These are phyloP conservation scores for Scotopteryx bipunctaria DNA, from an alignment of 2,888 invertebrate genomes.

Conservation along the genomic window DNA sequence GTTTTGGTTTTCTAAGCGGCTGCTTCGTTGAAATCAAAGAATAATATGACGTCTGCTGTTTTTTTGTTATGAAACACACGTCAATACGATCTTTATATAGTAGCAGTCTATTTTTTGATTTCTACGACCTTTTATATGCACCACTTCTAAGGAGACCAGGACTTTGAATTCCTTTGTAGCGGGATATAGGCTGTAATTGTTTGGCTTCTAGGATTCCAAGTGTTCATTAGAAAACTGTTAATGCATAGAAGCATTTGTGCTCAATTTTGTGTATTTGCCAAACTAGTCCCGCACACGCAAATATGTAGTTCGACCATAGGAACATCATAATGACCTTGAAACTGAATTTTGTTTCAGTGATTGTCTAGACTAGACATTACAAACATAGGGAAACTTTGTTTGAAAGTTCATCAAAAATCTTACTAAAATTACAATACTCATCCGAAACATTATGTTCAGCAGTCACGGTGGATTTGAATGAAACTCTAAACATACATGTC, in stretches of 20 bases:
- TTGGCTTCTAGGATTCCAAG: constrained; percentile 55
- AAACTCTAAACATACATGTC: too few relatives aligned
- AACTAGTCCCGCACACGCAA: constrained; percentile 14
- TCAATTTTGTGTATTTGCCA: constrained; percentile 17
- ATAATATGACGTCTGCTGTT: too few relatives aligned
- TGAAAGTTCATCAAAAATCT: too few relatives aligned
- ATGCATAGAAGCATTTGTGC: constrained; percentile 20
- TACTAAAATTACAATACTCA: too few relatives aligned
- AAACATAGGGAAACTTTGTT: too few relatives aligned
- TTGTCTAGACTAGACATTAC: too few relatives aligned
- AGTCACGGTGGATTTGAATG: too few relatives aligned
- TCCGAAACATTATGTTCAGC: too few relatives aligned
- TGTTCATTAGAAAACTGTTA: constrained; percentile 34
- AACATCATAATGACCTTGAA: constrained; percentile 1
- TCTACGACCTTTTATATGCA: not conserved
- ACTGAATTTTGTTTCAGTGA: constrained; percentile 5
- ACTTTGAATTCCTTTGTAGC: constrained; percentile 53
- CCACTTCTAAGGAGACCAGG: not conserved
- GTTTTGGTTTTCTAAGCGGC: constrained; percentile 11
- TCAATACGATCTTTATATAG: too few relatives aligned
- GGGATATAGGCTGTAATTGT: constrained; percentile 59
- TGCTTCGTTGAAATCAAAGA: not conserved
- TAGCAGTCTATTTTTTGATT: not conserved
- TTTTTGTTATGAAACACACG: too few relatives aligned
- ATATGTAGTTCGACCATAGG: too few relatives aligned